phyloP scores from a whole-genome alignment of 1,140 invertebrate species.

The Brachionus calyciflorus region DNA sequence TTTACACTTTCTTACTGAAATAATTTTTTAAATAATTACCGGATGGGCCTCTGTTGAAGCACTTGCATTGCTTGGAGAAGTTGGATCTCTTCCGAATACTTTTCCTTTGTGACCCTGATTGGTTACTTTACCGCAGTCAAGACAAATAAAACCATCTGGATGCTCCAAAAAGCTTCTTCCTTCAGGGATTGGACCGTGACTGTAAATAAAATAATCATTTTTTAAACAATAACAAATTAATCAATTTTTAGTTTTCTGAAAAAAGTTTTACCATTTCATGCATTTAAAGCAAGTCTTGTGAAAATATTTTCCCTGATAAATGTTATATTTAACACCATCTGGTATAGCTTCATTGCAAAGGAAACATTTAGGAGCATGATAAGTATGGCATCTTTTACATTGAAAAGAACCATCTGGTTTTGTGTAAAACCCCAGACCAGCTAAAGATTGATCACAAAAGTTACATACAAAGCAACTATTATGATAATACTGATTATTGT shows the following conservation, averaged over 20 bases:
- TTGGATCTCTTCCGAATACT: not conserved
- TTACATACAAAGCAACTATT: conserved; percentile 39
- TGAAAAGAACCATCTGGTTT: conserved; percentile 44
- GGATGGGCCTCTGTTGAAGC: conserved; percentile 25
- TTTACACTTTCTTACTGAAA: too few relatives aligned
- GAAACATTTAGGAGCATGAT: conserved; percentile 40
- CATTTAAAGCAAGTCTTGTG: conserved; percentile 44
- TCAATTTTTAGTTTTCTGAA: not conserved
- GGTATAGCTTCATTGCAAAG: conserved; percentile 38
- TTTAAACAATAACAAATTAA: not conserved
- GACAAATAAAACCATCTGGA: conserved; percentile 37
- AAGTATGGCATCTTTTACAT: conserved; percentile 40
- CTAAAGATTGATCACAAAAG: conserved; percentile 37
- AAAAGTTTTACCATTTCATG: conserved; percentile 32
- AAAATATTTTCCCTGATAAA: conserved; percentile 47
- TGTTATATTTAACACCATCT: conserved; percentile 41
- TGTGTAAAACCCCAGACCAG: conserved; percentile 14
- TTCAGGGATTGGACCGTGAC: conserved; percentile 25
- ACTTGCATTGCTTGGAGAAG: not conserved
- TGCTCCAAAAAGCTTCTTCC: conserved; percentile 37
- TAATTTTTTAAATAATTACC: not conserved
- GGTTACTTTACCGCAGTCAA: conserved; percentile 43
- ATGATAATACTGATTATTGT: conserved; percentile 40
- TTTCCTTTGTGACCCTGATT: conserved; percentile 26
- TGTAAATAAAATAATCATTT: too few relatives aligned